Conservation (phyloP, 2,113 vertebrate species). For the Ranitomeya imitator region DNA sequence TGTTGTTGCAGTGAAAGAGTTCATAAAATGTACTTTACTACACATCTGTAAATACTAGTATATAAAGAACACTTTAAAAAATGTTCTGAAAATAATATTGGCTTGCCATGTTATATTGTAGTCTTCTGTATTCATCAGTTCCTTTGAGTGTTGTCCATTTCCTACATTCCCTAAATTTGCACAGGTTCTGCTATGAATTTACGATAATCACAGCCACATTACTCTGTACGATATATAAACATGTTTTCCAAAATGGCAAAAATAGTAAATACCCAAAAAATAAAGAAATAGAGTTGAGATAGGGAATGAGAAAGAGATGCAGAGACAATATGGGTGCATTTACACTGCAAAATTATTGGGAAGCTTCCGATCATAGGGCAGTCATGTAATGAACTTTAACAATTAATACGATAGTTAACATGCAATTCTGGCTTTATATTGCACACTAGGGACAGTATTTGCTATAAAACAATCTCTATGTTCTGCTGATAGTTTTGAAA, state of each 20-base stretch:
- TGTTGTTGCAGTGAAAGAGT: neutral
- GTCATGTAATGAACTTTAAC: too few relatives aligned
- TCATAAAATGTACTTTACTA: neutral
- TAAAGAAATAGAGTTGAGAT: too few relatives aligned
- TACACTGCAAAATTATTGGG: too few relatives aligned
- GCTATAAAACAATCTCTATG: too few relatives aligned
- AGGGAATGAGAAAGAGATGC: too few relatives aligned
- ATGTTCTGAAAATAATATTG: neutral
- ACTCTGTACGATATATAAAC: neutral
- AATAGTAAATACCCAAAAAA: too few relatives aligned
- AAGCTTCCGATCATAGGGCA: too few relatives aligned
- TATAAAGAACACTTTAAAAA: conserved; percentile 40
- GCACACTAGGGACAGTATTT: too few relatives aligned
- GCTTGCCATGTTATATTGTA: conserved; percentile 28
- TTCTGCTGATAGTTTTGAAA: too few relatives aligned
- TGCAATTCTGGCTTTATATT: too few relatives aligned
- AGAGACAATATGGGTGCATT: too few relatives aligned
- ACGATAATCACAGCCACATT: conserved; percentile 33
- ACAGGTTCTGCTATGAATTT: conserved; percentile 38
- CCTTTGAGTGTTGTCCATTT: conserved; percentile 44
- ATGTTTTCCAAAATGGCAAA: neutral
- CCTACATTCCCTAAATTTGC: conserved; percentile 25
- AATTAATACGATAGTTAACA: too few relatives aligned
- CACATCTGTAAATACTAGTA: neutral
- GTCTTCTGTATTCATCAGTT: neutral